Percentiles rank a stretch among this genome's conserved stretches.
Evolutionary conservation across 2,113 vertebrate genomes (phyloP).

Genomic region (Typhlomys cinereus): DNA sequence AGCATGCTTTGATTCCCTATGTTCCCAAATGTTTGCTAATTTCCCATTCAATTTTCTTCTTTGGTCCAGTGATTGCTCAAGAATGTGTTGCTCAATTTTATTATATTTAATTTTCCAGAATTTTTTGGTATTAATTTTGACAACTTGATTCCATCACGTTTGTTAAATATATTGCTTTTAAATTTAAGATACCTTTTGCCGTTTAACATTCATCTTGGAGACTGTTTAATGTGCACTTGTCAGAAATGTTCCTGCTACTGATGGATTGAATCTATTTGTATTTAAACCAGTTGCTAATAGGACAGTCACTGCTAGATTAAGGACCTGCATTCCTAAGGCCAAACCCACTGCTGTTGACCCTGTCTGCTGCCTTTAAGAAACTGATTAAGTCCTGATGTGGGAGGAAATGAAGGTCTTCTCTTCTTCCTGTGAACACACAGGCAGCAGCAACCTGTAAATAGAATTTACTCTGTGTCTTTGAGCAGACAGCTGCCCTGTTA

Average conservation of each 20-base stretch:
- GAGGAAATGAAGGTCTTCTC: too few species aligned
- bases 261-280: neutral
- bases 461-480: too few species aligned
- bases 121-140: conserved; percentile 34
- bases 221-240: neutral
- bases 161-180: neutral
- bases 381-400: too few species aligned
- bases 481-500: too few species aligned
- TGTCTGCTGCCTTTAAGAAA: too few species aligned
- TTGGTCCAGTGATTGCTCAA: conserved; percentile 3
- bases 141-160: conserved; percentile 5
- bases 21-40: neutral
- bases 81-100: neutral
- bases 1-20: neutral
- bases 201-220: neutral
- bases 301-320: too few species aligned
- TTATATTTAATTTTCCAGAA: neutral
- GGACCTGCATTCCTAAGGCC: too few species aligned
- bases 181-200: conserved; percentile 34
- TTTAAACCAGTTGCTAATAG: too few species aligned
- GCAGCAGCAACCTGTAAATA: too few species aligned
- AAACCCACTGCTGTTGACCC: too few species aligned
- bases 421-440: too few species aligned
- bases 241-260: neutral
- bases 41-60: neutral